phyloP scores from a whole-genome alignment of 2,888 invertebrate species.

The Norana najaformis region DNA sequence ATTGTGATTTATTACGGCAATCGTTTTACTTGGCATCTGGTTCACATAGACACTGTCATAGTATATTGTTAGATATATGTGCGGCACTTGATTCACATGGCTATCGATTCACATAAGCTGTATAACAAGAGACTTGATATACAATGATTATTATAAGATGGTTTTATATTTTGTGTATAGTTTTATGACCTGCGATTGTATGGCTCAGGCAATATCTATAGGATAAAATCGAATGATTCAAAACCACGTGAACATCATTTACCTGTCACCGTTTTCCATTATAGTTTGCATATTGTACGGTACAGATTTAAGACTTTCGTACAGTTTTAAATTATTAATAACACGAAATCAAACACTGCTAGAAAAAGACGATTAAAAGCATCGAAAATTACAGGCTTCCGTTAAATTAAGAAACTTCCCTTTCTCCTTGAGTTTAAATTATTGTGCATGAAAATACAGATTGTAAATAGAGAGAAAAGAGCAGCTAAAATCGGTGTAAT shows the following conservation, averaged over 20 bases:
- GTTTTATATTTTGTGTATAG: slow-evolving; percentile 1
- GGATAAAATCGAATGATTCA: background rate
- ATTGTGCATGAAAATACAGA: too few relatives aligned
- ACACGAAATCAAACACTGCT: background rate
- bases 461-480: background rate
- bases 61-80: background rate
- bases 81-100: background rate
- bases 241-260: too few relatives aligned
- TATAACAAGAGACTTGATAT: background rate
- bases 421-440: background rate
- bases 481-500: background rate
- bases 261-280: too few relatives aligned
- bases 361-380: background rate
- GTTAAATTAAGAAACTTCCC: background rate
- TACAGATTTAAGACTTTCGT: background rate
- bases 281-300: background rate
- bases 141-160: background rate
- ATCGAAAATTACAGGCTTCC: background rate
- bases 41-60: background rate
- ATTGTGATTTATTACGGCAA: background rate
- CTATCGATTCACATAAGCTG: background rate
- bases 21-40: background rate
- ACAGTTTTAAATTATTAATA: background rate
- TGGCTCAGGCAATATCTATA: background rate
- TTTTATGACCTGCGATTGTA: background rate